Evolutionary conservation across 1,140 invertebrate genomes (phyloP).

Genomic region (Propsilocerus akamusi): DNA sequence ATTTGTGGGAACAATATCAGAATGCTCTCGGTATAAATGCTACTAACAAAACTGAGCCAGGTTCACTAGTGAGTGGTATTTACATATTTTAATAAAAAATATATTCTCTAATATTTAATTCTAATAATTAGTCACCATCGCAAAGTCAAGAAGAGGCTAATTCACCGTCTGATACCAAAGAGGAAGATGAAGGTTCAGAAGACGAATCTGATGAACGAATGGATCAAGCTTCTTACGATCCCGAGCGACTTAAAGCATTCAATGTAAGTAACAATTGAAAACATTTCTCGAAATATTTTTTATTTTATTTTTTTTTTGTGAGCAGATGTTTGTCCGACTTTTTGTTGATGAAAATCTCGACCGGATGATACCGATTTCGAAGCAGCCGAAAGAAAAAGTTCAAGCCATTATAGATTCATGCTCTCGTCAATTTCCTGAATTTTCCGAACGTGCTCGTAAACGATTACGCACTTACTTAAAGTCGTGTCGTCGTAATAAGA

Average conservation of each 20-base stretch:
- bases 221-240: conserved; percentile 74
- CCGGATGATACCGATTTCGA: conserved; percentile 89
- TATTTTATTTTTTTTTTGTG: neutral
- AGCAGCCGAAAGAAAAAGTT: conserved; percentile 95
- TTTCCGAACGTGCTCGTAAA: conserved; percentile 82
- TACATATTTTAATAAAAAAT: neutral
- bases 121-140: conserved; percentile 18
- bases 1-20: conserved; percentile 59
- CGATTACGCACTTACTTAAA: conserved; percentile 90
- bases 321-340: conserved; percentile 89
- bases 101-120: neutral
- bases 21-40: conserved; percentile 22
- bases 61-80: conserved; percentile 14
- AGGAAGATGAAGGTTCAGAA: conserved; percentile 80
- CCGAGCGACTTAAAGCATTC: conserved; percentile 89
- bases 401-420: conserved; percentile 95
- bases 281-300: neutral
- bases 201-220: conserved; percentile 82
- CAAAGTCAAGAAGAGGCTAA: conserved; percentile 78
- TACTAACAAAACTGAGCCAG: conserved; percentile 13
- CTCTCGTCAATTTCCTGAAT: conserved; percentile 90
- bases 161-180: conserved; percentile 75
- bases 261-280: conserved; percentile 51
- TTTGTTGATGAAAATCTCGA: conserved; percentile 96
- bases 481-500: conserved; percentile 84